Percentiles rank a stretch among this genome's conserved stretches.
phyloP scores from a whole-genome alignment of 37 sponge, comb jelly and placozoan species.

The Cladorhizidae sp. region DNA sequence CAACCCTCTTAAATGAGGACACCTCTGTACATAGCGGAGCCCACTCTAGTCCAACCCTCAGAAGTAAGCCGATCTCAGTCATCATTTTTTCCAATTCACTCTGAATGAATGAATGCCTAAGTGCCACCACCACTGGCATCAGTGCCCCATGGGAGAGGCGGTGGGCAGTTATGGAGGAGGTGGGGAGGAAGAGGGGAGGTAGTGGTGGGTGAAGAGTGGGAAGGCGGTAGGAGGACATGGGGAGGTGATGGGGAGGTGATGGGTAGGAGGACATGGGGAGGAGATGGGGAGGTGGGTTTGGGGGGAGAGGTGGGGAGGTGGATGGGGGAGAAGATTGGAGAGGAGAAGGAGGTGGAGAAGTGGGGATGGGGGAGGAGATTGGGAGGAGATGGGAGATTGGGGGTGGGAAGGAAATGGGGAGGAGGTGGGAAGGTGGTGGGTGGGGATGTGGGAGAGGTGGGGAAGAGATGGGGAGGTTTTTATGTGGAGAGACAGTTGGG shows the following conservation, averaged over 20 bases:
- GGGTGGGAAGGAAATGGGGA: neutral
- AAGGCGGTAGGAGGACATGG: no score
- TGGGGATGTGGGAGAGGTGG: neutral
- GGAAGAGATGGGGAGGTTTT: neutral
- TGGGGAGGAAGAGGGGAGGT: neutral
- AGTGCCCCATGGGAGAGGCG: neutral
- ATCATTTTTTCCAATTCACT: no score
- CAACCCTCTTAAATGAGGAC: neutral
- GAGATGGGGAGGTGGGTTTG: no score
- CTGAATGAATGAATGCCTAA: no score
- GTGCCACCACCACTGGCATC: neutral
- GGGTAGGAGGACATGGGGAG: no score
- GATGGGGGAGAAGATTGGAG: no score
- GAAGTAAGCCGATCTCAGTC: neutral
- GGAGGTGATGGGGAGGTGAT: neutral
- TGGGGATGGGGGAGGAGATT: neutral
- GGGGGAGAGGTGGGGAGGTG: no score
- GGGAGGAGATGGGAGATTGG: neutral
- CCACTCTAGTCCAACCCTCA: slow-evolving; percentile 9
- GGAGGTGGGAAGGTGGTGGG: neutral
- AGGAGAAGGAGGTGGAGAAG: neutral
- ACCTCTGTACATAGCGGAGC: neutral
- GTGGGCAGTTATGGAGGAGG: neutral
- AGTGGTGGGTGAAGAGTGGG: no score
- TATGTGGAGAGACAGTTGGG: no score